Conservation (phyloP, 2,797 vertebrate genomes). For the Chromis chromis region DNA sequence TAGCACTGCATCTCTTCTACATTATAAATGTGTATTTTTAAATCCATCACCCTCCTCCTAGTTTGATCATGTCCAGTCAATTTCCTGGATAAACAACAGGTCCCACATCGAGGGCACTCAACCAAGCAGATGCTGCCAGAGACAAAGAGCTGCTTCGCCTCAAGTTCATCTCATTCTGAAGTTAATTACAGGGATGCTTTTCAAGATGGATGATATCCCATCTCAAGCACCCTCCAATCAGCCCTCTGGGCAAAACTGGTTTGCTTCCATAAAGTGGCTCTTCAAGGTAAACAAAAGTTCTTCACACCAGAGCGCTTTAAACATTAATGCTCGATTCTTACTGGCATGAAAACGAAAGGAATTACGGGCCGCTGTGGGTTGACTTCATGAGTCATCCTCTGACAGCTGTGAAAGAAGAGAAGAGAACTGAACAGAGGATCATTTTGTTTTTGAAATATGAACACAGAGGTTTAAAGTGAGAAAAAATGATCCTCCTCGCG, state of each 20-base stretch:
- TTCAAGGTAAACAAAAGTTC: constrained; percentile 40
- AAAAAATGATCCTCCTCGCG: not conserved
- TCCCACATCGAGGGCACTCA: constrained; percentile 2
- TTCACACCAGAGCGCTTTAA: constrained; percentile 3
- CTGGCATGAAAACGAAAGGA: constrained; percentile 10
- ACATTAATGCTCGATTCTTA: not conserved
- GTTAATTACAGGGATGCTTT: constrained; percentile 53
- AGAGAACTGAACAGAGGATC: not conserved
- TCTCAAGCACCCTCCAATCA: constrained; percentile 38
- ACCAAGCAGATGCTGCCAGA: constrained; percentile 15
- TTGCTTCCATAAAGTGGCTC: constrained; percentile 18
- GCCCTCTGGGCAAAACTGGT: constrained; percentile 7
- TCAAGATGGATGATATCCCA: constrained; percentile 30
- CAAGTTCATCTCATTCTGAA: constrained; percentile 32
- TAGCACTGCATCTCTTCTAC: too few species aligned
- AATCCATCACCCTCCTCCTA: constrained; percentile 3
- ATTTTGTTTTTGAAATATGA: constrained; percentile 12
- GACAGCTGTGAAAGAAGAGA: too few species aligned
- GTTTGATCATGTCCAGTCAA: constrained; percentile 9
- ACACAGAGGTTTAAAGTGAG: not conserved
- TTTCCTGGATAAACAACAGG: constrained; percentile 12
- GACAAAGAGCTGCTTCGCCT: constrained; percentile 27
- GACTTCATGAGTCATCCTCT: constrained; percentile 16
- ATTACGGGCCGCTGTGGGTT: not conserved
- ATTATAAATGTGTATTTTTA: constrained; percentile 4